These are phyloP conservation scores for Anguilla rostrata DNA, from an alignment of 2,113 vertebrate genomes.

Conservation along the genomic window DNA sequence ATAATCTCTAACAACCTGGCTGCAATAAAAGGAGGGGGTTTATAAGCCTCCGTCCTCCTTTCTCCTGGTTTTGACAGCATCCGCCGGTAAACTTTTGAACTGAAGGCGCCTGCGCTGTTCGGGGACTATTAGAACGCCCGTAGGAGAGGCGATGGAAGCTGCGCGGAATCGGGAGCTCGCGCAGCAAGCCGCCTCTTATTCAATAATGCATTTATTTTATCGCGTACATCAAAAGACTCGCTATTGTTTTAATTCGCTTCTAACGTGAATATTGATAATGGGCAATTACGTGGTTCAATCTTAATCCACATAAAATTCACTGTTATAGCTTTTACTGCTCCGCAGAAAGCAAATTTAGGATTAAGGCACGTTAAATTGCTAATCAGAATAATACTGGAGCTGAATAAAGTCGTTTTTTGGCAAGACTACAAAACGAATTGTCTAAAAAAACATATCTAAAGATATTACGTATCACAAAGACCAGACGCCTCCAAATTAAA, in stretches of 20 bases:
- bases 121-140: conserved; percentile 49
- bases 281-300: conserved; percentile 37
- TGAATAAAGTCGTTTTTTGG: not conserved
- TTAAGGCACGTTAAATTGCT: not conserved
- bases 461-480: not conserved
- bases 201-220: conserved; percentile 44
- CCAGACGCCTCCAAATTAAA: too few relatives aligned
- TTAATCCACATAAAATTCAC: conserved; percentile 28
- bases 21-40: conserved; percentile 38
- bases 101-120: conserved; percentile 42
- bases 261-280: conserved; percentile 37
- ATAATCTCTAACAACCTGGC: conserved; percentile 35
- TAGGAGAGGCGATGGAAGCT: conserved; percentile 47
- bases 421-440: not conserved
- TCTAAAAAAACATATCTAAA: not conserved
- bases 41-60: conserved; percentile 39
- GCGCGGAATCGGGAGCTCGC: conserved; percentile 45
- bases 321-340: conserved; percentile 18
- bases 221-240: conserved; percentile 30
- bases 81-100: conserved; percentile 50
- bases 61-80: conserved; percentile 50
- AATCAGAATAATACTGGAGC: not conserved
- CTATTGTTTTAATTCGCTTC: conserved; percentile 41
- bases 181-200: conserved; percentile 44
- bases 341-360: conserved; percentile 9